Percentiles rank a stretch among this genome's conserved stretches.
Evolutionary conservation across 2,797 vertebrate species (phyloP).

Genomic region (Myiothlypis chrysogaster): DNA sequence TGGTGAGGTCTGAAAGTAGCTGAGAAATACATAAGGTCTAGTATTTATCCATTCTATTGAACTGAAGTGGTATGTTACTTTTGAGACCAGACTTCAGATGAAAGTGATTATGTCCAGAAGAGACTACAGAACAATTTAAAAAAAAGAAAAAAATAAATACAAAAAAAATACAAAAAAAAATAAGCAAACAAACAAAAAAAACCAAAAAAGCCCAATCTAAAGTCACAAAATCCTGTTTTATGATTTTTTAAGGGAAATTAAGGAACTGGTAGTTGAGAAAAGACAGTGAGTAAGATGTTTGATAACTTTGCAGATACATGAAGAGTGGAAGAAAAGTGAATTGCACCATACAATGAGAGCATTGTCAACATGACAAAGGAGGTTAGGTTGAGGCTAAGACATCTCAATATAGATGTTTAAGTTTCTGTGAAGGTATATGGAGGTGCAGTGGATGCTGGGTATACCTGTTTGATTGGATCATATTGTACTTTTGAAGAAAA

Average conservation of each 20-base stretch:
- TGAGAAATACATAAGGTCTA: background rate
- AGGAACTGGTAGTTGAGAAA: background rate
- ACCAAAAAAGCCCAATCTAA: background rate
- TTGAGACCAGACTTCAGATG: background rate
- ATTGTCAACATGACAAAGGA: background rate
- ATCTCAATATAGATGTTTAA: background rate
- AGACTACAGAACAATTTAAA: background rate
- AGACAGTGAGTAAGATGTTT: background rate
- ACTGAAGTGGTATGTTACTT: background rate
- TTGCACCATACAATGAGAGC: background rate
- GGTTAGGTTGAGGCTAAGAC: background rate
- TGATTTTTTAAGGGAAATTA: background rate
- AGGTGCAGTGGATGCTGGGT: background rate
- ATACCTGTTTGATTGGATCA: background rate
- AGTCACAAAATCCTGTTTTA: background rate
- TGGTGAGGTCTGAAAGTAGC: background rate
- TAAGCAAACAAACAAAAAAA: no score
- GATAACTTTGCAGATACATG: background rate
- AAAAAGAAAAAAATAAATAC: background rate
- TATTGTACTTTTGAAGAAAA: background rate
- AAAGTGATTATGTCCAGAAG: background rate
- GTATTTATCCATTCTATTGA: background rate
- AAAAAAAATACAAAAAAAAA: no score
- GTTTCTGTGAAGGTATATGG: background rate
- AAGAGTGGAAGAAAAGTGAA: background rate